Evolutionary conservation across 2,888 invertebrate genomes (phyloP).

Genomic region (Cerastoderma edule): DNA sequence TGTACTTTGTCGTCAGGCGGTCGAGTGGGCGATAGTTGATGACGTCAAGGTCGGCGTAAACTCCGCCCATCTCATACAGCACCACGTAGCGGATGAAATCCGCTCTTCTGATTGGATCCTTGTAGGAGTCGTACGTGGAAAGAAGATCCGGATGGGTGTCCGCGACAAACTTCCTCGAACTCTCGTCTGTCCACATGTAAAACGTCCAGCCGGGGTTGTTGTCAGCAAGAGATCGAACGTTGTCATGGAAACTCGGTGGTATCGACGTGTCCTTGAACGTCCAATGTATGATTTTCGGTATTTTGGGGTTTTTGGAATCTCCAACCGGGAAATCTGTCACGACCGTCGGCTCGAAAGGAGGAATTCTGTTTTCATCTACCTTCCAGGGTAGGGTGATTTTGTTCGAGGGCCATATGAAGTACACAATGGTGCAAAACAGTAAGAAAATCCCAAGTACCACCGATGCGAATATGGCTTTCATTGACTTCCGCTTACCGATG

Average conservation of each 20-base stretch:
- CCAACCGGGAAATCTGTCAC: slow-evolving; percentile 34
- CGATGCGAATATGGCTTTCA: background rate
- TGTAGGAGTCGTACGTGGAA: slow-evolving; percentile 67
- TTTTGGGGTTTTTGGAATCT: slow-evolving; percentile 10
- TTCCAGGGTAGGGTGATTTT: slow-evolving; percentile 1
- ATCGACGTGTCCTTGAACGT: slow-evolving; percentile 33
- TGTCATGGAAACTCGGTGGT: slow-evolving; percentile 22
- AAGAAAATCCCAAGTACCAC: background rate
- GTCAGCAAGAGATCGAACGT: slow-evolving; percentile 59
- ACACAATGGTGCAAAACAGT: slow-evolving; percentile 2
- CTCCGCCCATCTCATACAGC: slow-evolving; percentile 76
- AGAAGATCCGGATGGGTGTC: slow-evolving; percentile 69
- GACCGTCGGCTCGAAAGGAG: slow-evolving; percentile 29
- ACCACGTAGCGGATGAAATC: slow-evolving; percentile 78
- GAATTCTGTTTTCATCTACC: slow-evolving; percentile 6
- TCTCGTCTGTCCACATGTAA: slow-evolving; percentile 79
- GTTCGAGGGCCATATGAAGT: slow-evolving; percentile 11
- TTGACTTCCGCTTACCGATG: background rate
- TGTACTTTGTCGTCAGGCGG: slow-evolving; percentile 59
- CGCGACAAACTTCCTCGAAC: slow-evolving; percentile 67
- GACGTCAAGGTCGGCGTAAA: slow-evolving; percentile 78
- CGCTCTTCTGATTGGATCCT: slow-evolving; percentile 68
- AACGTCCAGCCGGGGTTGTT: slow-evolving; percentile 78
- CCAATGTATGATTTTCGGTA: slow-evolving; percentile 55
- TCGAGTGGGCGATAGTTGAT: slow-evolving; percentile 70